Base-by-base conservation (phyloP, 2,113 vertebrate species). In the Chroicocephalus ridibundus region DNA sequence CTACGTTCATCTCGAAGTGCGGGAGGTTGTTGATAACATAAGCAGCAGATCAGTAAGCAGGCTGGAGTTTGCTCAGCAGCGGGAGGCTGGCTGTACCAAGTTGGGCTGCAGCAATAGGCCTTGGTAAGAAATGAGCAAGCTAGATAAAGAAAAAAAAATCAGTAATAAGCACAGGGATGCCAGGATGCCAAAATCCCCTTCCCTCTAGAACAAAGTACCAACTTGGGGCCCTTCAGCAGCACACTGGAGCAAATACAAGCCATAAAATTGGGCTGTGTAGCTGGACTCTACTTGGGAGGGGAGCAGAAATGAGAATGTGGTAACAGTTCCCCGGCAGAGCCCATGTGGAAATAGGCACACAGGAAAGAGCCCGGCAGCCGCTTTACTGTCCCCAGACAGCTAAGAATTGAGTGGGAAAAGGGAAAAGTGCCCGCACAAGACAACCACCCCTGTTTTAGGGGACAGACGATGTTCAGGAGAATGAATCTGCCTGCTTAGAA, bases 241-340 rank as follows among this genome's bases (percentile, higher is more conserved):
- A 46, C 2, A 18, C 9, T 27, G 26, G 10, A 6, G 25, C 31
- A 82, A 70, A 42, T 4, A 13, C 0, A 38, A 46, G 17, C 3
- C 36, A 49, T 6, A 34, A 34, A 32, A 34, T 7, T 0, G 0
- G 42, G 31, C 29, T 18, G 16, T 3, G 14, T 16, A 44, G 57
- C 1, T n/a, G 57, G 60, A 62, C 11, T 19, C 11, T 15, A 2
- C 24, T 49, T 22, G 15, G 34, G 42, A 86, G 54, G 52, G 57
- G 47, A 61, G 61, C 2, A 13, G 38, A 60, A 46, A 57, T 3
- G 55, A 77, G 52, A 49, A 55, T n/a, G 22, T 2, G 14, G 8
- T 3, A 34, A 24, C 47, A 46, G 69, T 21, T 69, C 40, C 47
- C 47, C 29, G 21, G 17, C 82, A 69, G 47, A 32, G 40, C 57